Evolutionary conservation across 2,797 vertebrate species (phyloP).

Genomic region (Pantherophis alleghaniensis): DNA sequence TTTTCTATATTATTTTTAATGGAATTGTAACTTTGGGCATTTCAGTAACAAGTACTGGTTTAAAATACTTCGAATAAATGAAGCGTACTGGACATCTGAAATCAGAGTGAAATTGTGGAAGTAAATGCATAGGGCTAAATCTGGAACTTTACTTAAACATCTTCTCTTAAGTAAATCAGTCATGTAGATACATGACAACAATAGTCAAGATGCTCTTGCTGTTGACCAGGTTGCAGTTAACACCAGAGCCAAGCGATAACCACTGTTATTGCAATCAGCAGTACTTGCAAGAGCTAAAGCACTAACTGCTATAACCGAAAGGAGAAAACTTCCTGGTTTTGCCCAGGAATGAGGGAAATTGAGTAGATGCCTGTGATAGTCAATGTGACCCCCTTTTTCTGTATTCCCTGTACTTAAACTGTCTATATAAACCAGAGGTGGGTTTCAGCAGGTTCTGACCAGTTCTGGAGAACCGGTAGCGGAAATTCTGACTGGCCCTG

Average conservation of each 20-base stretch:
- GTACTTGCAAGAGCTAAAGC: neutral
- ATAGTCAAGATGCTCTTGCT: neutral
- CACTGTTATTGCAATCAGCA: neutral
- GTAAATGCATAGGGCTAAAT: neutral
- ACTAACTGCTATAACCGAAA: neutral
- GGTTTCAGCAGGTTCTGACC: no score
- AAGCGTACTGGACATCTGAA: neutral
- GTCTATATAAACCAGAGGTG: neutral
- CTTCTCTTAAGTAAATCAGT: neutral
- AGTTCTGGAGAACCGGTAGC: no score
- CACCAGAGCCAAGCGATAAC: neutral
- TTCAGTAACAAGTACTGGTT: neutral
- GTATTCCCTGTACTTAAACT: neutral
- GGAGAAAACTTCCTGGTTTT: neutral
- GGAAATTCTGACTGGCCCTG: no score
- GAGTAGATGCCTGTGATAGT: neutral
- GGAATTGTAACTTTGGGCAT: neutral
- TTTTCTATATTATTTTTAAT: neutral
- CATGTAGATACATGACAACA: neutral
- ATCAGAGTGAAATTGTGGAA: neutral
- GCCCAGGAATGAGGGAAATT: neutral
- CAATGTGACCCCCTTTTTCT: neutral
- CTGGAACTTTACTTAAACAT: neutral
- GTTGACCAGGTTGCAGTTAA: neutral
- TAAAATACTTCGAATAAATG: neutral